Evolutionary conservation across 2,888 invertebrate genomes (phyloP).

Genomic region (Drosophila anceps): DNA sequence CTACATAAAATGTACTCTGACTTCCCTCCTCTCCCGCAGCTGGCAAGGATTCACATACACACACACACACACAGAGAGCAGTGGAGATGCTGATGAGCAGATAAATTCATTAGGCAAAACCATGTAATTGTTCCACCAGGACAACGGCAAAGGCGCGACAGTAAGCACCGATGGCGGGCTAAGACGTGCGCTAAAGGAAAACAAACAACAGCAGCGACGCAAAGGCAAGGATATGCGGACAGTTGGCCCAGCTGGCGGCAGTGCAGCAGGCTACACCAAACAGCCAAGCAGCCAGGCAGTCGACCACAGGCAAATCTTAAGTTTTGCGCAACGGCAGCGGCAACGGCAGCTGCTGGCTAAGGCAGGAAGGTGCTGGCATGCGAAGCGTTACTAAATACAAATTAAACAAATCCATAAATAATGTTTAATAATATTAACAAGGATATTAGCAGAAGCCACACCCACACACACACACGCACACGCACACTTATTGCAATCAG

Average conservation of each 20-base stretch:
- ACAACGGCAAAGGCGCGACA: slow-evolving; percentile 65
- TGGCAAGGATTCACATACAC: slow-evolving; percentile 29
- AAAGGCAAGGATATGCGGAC: slow-evolving; percentile 50
- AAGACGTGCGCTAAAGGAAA: slow-evolving; percentile 23
- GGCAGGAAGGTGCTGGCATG: slow-evolving; percentile 35
- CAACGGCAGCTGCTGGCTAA: slow-evolving; percentile 41
- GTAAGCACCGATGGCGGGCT: slow-evolving; percentile 40
- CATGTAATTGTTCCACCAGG: slow-evolving; percentile 85
- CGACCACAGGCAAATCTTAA: slow-evolving; percentile 76
- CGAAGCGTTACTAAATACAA: slow-evolving; percentile 84
- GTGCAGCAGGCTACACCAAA: slow-evolving; percentile 38
- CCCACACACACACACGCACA: slow-evolving; percentile 29
- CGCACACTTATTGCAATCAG: slow-evolving; percentile 68
- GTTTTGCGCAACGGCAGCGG: slow-evolving; percentile 52
- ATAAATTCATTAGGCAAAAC: slow-evolving; percentile 85
- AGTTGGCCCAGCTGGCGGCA: slow-evolving; percentile 45
- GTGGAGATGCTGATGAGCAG: slow-evolving; percentile 83
- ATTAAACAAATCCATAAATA: slow-evolving; percentile 85
- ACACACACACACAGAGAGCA: slow-evolving; percentile 24
- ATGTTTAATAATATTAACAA: slow-evolving; percentile 85
- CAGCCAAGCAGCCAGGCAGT: slow-evolving; percentile 40
- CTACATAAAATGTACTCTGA: slow-evolving; percentile 83
- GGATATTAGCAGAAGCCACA: slow-evolving; percentile 81
- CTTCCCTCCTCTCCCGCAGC: slow-evolving; percentile 32
- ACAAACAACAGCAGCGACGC: slow-evolving; percentile 29